Base-by-base conservation (phyloP, 2,113 vertebrate species). In the Bos javanicus region DNA sequence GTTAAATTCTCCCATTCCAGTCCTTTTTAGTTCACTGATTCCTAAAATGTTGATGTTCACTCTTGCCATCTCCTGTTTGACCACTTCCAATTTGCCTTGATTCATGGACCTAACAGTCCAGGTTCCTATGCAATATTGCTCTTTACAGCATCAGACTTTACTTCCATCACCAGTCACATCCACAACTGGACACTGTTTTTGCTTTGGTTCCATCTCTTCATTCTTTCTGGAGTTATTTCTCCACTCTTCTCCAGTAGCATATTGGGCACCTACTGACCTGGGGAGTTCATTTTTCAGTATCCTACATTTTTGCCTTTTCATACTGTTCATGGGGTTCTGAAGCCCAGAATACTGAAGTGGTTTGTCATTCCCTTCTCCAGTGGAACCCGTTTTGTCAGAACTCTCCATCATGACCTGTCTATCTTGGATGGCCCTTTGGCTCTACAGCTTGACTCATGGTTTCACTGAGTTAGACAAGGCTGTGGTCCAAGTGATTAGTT, bases 381-480 rank as follows among this genome's bases (percentile, higher is more conserved):
- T 2, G 16, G 62, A 19, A 7, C 62, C 39, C n/a, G 12, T 71
- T 71, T 39, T 71, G 19, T 39, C n/a, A 71, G 10, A 21, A 12
- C n/a, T 71, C 19, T 71, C 19, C 67, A 71, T 23, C 67, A 6
- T 39, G 67, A 39, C 67, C 19, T 0, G 0, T 39, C n/a, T n/a
- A 23, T 39, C 10, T 71, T 71, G n/a, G 67, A 71, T 39, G n/a
- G n/a, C 67, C n/a, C 67, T 39, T 23, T 39, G 10, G 19, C 67
- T 21, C 67, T 71, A 13, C 2, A 0, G 5, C 5, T 0, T 39
- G n/a, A 11, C n/a, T 71, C n/a, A 71, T 12, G 23, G n/a, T 71
- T 71, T 39, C 67, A 39, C 3, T 71, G 67, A 71, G 19, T 71
- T 39, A 71, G n/a, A 71, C n/a, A 71, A 71, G 19, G n/a, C n/a